Evolutionary conservation across 2,113 vertebrate genomes (phyloP), one percentile per base, ranked within the genome.

Genomic region (Ariopsis seemanni): DNA sequence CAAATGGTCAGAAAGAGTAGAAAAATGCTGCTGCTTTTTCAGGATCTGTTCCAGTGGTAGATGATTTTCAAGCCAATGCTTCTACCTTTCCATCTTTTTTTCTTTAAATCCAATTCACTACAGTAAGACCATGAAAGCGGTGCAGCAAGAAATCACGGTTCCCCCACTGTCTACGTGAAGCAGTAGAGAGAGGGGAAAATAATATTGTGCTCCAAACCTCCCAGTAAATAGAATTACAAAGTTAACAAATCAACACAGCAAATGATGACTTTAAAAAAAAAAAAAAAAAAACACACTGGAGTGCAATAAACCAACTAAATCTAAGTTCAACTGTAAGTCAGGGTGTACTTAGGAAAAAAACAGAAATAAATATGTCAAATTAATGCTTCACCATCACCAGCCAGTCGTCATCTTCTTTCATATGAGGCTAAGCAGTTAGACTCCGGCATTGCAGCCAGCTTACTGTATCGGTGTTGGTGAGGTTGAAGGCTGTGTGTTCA

Each of bases 1-100:
- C 89, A 85, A 91, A 91, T 84, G 92, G 91, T 92, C 83, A 85
- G 52, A 55, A 62, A 75, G 57, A 63, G 74, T 77, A 20, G 57
- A 71, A 71, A 75, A 57, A 60, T 5, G 42, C 18, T 50, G 60
- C 67, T 34, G 20, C 69, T n/a, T 82, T 78, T 63, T 79, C 62
- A 62, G 9, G 34, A 87, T 81, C 30, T 2, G 85, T 74, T 87
- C 87, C 60, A 34, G 18, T 7, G n/a, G 87, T 82, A 83, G 50
- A 5, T 63, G 9, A 48, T n/a, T 79, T 84, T 83, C 62, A 34
- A 74, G 65, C 55, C 55, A 27, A 22, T 34, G 27, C 42, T 34
- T 71, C 72, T 55, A 80, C 75, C 74, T 85, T 85, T 83, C 63
- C 57, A 52, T 65, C 75, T 79, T 65, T 88, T 83, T 83, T 42